A percentile compares a stretch with the other conserved stretches of the same genome.
Conservation (phyloP, 92 coral and sea anemone genomes). For the Blastomussa wellsi region DNA sequence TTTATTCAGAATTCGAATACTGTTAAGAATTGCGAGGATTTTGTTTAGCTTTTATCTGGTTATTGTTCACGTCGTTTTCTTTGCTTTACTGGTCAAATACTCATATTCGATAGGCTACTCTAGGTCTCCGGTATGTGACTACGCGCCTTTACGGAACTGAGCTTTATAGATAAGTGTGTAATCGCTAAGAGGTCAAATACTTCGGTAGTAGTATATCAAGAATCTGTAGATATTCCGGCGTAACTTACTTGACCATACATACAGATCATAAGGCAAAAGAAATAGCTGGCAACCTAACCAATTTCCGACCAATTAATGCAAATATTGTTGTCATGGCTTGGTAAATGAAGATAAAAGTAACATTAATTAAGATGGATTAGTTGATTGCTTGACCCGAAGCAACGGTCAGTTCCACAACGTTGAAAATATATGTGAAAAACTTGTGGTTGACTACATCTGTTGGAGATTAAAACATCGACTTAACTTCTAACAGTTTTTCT, state of each 20-base stretch:
- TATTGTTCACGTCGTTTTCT: background rate
- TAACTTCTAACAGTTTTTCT: background rate
- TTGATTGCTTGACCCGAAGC: background rate
- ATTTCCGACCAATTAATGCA: conserved; percentile 5
- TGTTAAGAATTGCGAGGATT: background rate
- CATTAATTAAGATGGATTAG: background rate
- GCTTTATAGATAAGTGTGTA: conserved; percentile 7
- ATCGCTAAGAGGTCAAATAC: conserved; percentile 1
- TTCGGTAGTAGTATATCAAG: background rate
- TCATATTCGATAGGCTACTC: background rate
- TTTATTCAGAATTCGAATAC: background rate
- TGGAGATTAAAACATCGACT: background rate
- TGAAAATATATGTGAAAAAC: background rate
- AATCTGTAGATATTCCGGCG: background rate
- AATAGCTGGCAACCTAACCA: background rate
- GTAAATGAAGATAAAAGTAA: background rate
- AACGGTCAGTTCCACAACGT: background rate
- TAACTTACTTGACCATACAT: background rate
- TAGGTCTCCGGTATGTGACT: background rate
- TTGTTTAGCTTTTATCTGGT: background rate
- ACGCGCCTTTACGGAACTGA: too few relatives aligned
- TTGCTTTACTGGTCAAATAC: background rate
- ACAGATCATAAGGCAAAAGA: background rate
- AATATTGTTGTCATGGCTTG: background rate
- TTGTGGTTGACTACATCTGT: background rate